phyloP scores from a whole-genome alignment of 2,113 vertebrate species.

The Chitala chitala region DNA sequence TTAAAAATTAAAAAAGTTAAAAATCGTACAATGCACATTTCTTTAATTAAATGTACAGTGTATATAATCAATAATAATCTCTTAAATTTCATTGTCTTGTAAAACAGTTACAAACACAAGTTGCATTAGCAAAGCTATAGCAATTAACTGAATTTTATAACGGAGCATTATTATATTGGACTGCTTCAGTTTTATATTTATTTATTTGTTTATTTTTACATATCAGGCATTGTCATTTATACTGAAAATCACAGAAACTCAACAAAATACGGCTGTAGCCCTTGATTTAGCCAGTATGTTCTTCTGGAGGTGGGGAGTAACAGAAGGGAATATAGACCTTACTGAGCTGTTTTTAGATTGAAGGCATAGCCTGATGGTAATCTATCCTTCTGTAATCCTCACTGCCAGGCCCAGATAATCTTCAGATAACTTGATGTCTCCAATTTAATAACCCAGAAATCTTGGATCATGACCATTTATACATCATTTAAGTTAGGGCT shows the following conservation, averaged over 20 bases:
- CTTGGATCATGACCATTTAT: conserved; percentile 7
- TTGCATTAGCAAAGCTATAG: not conserved
- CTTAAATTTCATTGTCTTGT: not conserved
- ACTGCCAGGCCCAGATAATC: conserved; percentile 12
- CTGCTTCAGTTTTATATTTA: not conserved
- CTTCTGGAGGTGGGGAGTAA: not conserved
- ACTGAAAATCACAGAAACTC: not conserved
- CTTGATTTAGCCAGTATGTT: not conserved
- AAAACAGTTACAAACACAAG: not conserved
- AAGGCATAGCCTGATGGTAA: conserved; percentile 11
- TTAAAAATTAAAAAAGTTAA: too few relatives aligned
- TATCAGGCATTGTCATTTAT: too few relatives aligned
- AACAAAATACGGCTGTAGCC: not conserved
- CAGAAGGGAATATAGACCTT: conserved; percentile 23
- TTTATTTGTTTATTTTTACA: too few relatives aligned
- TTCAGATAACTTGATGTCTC: conserved; percentile 11
- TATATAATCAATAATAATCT: not conserved
- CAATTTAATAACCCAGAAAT: not conserved
- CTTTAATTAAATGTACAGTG: too few relatives aligned
- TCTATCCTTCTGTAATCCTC: conserved; percentile 11
- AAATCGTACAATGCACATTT: too few relatives aligned
- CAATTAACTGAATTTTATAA: not conserved
- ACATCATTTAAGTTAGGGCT: not conserved
- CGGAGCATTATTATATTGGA: not conserved
- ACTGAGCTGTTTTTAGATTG: conserved; percentile 15